These are phyloP conservation scores for Ochropacha duplaris DNA, from an alignment of 2,888 invertebrate species.

Conservation along the genomic window DNA sequence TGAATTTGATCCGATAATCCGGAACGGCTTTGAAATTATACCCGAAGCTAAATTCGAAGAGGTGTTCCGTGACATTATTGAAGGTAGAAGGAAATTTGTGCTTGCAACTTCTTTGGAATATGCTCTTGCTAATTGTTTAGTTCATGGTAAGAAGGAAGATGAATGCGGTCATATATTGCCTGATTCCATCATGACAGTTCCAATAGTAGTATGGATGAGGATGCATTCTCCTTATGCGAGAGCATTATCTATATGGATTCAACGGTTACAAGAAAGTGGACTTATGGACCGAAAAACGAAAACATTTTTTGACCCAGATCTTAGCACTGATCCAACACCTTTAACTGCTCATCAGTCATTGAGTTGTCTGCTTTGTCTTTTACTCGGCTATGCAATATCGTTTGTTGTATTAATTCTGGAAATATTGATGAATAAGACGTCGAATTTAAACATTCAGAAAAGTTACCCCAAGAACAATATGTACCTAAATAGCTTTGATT, in stretches of 20 bases:
- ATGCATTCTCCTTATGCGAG: conserved; percentile 53
- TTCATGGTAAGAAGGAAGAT: conserved; percentile 53
- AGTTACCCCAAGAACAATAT: neutral
- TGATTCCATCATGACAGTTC: conserved; percentile 61
- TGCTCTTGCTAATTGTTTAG: conserved; percentile 54
- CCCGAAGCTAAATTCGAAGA: conserved; percentile 55
- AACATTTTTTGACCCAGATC: conserved; percentile 25
- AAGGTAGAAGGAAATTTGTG: conserved; percentile 52
- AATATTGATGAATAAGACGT: conserved; percentile 35
- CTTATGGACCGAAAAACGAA: conserved; percentile 47
- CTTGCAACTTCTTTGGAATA: conserved; percentile 63
- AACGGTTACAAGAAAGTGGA: conserved; percentile 60
- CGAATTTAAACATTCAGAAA: conserved; percentile 26
- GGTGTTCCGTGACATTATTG: conserved; percentile 48
- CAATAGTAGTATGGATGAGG: conserved; percentile 63
- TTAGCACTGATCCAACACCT: conserved; percentile 50
- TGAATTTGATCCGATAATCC: conserved; percentile 57
- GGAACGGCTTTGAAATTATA: conserved; percentile 48
- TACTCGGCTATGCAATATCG: conserved; percentile 49
- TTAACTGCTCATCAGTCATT: conserved; percentile 50
- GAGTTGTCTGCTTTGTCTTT: conserved; percentile 55
- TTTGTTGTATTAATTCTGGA: conserved; percentile 48
- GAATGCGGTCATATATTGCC: conserved; percentile 61
- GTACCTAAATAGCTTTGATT: too few species aligned
- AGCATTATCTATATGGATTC: conserved; percentile 50